A percentile compares a stretch with the other conserved stretches of the same genome.
Conservation (phyloP, 2,888 invertebrate genomes). For the Gastrophysa polygoni region DNA sequence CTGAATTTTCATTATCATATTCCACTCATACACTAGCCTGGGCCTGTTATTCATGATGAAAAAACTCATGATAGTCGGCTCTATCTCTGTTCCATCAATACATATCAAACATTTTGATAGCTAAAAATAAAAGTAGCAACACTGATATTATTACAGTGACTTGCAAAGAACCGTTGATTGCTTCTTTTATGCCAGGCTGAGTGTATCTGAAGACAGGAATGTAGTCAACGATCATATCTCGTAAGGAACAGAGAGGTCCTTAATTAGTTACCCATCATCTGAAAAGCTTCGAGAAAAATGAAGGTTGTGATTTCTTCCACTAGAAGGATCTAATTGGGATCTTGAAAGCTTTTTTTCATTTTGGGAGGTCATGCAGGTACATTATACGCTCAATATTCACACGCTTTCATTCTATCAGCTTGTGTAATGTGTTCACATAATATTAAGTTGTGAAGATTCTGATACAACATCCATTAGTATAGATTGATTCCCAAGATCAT, state of each 20-base stretch:
- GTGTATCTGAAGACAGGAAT: constrained; percentile 30
- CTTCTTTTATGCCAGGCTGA: constrained; percentile 45
- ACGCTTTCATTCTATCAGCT: not conserved
- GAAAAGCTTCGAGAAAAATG: not conserved
- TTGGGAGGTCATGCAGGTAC: not conserved
- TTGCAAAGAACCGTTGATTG: constrained; percentile 46
- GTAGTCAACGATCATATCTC: constrained; percentile 30
- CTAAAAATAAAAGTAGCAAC: not conserved
- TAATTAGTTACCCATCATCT: not conserved
- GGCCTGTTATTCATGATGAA: not conserved
- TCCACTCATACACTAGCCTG: not conserved
- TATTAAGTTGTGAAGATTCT: no score
- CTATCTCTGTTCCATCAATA: not conserved
- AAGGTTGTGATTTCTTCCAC: not conserved
- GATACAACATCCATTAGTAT: no score
- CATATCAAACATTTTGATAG: constrained; percentile 1
- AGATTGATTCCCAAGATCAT: no score
- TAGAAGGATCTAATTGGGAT: not conserved
- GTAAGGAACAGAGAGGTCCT: not conserved
- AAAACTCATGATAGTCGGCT: not conserved
- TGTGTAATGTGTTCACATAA: not conserved
- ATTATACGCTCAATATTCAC: not conserved
- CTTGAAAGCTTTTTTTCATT: not conserved
- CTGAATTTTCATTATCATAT: no score
- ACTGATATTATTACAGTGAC: constrained; percentile 37